Evolutionary conservation across 1,140 invertebrate species (phyloP).

Genomic region (Drosophila leontia): DNA sequence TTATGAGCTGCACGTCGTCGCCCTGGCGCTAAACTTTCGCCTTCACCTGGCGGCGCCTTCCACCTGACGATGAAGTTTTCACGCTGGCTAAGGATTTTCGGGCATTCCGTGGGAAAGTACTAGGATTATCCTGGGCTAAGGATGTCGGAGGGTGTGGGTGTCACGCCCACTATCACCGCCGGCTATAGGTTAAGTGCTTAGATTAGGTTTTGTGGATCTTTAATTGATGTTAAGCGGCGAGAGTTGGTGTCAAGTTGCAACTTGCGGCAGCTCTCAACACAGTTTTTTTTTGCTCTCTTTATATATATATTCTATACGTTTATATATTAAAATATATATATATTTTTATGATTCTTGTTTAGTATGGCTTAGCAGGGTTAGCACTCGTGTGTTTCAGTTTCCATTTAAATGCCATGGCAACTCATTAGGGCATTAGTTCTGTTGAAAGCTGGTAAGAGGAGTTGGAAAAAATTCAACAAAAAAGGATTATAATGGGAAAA

Average conservation of each 20-base stretch:
- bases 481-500: slow-evolving; percentile 1
- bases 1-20: slow-evolving; percentile 72
- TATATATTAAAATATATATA: not conserved
- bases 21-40: slow-evolving; percentile 55
- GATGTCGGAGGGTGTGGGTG: not conserved
- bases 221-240: slow-evolving; percentile 76
- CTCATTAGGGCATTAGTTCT: slow-evolving; percentile 19
- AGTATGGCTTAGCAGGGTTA: not conserved
- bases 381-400: not conserved
- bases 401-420: slow-evolving; percentile 18
- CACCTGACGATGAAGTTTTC: slow-evolving; percentile 45
- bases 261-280: slow-evolving; percentile 22
- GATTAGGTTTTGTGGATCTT: slow-evolving; percentile 76
- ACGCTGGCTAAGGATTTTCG: slow-evolving; percentile 24
- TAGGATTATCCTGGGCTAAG: not conserved
- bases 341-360: slow-evolving; percentile 8
- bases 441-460: not conserved
- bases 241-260: slow-evolving; percentile 60
- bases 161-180: slow-evolving; percentile 26
- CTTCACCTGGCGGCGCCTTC: slow-evolving; percentile 40
- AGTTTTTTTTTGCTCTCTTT: not conserved
- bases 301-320: not conserved
- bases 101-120: not conserved
- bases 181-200: slow-evolving; percentile 69
- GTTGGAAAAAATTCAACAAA: not conserved